Evolutionary conservation across 2,888 invertebrate genomes (phyloP), one percentile per base, ranked within the genome.

Genomic region (Syritta pipiens): DNA sequence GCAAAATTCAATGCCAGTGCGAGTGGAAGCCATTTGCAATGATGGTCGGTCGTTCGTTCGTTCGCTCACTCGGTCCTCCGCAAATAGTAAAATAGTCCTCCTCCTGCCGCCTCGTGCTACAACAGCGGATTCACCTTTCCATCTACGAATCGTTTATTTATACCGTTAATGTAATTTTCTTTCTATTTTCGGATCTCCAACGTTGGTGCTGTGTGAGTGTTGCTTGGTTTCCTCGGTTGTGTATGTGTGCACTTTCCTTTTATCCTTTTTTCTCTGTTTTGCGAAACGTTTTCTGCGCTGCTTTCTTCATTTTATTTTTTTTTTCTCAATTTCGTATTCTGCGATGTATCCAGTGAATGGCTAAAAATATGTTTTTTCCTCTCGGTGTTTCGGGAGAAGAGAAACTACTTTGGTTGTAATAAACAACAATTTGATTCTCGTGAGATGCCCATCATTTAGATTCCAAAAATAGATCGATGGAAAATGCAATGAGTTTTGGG

Each of bases 1-100:
- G 72, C 65, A 72, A 77, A 37, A 72, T 77, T 77, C 77, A 77
- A 77, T 77, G 77, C 60, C 77, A 77, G 65, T 40, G n/a, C n/a
- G 48, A 72, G 72, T 67, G 65, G 72, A 72, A 65, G 59, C 59
- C 46, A 65, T 72, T 72, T 46, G 65, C 65, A 72, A 72, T 22
- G 10, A 55, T n/a, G n/a, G n/a, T n/a, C n/a, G n/a, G n/a, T n/a
- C n/a, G n/a, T n/a, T n/a, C n/a, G n/a, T n/a, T n/a, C n/a, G n/a
- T n/a, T n/a, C n/a, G n/a, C n/a, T n/a, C n/a, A n/a, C n/a, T n/a
- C 63, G 65, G 72, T 67, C 65, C 72, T 77, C 72, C 48, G 65
- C 65, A 77, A 77, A 77, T 77, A 72, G 65, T 53, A 55, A n/a
- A n/a, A n/a, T n/a, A 30, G 17, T 51, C 48, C 57, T 59, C 49